These are phyloP conservation scores for Coendou prehensilis DNA, from an alignment of 2,797 vertebrate species.

Conservation along the genomic window DNA sequence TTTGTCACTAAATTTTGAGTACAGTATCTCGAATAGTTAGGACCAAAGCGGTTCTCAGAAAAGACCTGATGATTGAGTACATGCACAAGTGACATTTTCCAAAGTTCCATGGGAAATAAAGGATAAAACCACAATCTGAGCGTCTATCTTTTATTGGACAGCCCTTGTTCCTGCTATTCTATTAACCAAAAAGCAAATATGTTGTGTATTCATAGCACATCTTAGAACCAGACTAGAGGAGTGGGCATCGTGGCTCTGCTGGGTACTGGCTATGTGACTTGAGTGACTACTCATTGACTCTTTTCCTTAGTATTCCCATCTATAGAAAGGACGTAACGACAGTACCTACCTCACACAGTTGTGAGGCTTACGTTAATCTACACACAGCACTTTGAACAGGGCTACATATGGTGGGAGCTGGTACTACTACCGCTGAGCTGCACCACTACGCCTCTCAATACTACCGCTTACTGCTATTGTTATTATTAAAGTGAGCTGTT, in stretches of 20 bases:
- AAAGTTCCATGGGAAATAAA: not conserved
- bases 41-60: not conserved
- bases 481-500: not conserved
- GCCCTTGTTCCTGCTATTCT: not conserved
- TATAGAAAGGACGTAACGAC: not conserved
- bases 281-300: not conserved
- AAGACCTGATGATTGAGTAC: not conserved
- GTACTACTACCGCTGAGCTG: fast-evolving
- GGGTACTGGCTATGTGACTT: not conserved
- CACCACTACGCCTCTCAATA: too few relatives aligned
- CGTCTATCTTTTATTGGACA: not conserved
- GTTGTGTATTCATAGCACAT: not conserved
- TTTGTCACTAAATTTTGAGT: not conserved
- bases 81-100: not conserved
- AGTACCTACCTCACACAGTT: not conserved
- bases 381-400: not conserved
- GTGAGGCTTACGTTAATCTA: too few relatives aligned
- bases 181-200: not conserved
- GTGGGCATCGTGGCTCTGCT: not conserved
- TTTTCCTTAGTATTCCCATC: not conserved
- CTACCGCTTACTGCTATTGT: too few relatives aligned
- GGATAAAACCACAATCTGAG: not conserved
- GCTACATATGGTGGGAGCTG: fast-evolving
- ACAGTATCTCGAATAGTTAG: not conserved
- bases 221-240: not conserved